Evolutionary conservation across 37 sponge, comb jelly and placozoan genomes (phyloP), one percentile per base, ranked within the genome.

Genomic region (Crambe crambe): DNA sequence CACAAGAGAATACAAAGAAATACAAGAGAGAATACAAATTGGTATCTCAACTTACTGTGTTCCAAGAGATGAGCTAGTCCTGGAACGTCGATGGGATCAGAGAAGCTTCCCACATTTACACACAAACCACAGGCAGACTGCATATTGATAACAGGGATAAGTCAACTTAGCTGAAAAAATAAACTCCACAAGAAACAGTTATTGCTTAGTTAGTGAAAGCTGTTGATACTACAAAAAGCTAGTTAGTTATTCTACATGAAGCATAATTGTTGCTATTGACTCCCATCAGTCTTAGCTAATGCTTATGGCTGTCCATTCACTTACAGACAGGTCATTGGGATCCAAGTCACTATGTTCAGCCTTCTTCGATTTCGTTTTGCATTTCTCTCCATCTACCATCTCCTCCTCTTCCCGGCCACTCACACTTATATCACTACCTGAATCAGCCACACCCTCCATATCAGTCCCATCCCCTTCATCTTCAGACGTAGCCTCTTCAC

Each of bases 41-140:
- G 15, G 38, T 42, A 37, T 8, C 29, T 36, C 3, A 10, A 41
- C 85, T 83, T 64, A 92, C 93, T 89, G 79, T 92, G 93, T 38
- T 92, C 93, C 25, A 92, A 44, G 63, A 92, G 79, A 58, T 92
- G 93, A 22, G 93, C 93, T 39, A 92, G 66, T 0, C 93, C 93
- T 34, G 82, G 93, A 20, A 92, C 47, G 0, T 92, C 83, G 17
- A 32, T 54, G 26, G 93, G 89, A 44, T 92, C 93, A 2, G 78
- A 83, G 42, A 81, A 81, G 31, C 86, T 89, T n/a, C 93, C 93
- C 58, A 81, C 83, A 2, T 84, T 66, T 21, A 92, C 73, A 77
- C 93, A 92, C 41, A 92, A 36, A n/a, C 77, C 89, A 88, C 83
- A 87, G 1, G 93, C 93, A 35, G 89, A 65, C 89, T 92, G 64